Evolutionary conservation across 2,113 vertebrate species (phyloP).

Genomic region (Coregonus clupeaformis): DNA sequence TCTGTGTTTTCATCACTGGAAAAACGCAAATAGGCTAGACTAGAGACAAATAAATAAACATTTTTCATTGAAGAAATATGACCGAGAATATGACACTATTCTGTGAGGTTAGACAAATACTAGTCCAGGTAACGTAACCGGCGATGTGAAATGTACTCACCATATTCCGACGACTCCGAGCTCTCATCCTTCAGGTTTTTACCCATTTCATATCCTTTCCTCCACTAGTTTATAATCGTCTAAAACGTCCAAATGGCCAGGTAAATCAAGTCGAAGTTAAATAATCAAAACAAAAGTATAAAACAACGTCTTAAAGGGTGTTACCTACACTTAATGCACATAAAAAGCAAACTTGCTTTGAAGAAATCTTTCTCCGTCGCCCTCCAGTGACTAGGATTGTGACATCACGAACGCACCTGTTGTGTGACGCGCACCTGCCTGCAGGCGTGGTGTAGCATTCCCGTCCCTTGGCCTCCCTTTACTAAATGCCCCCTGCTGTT

Average conservation of each 20-base stretch:
- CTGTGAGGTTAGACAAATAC: background rate
- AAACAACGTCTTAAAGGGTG: background rate
- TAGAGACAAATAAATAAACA: no score
- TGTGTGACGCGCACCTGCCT: slow-evolving; percentile 14
- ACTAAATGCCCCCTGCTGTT: background rate
- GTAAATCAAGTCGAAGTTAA: background rate
- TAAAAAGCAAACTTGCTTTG: slow-evolving; percentile 8
- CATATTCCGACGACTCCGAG: slow-evolving; percentile 50
- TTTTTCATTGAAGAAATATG: background rate
- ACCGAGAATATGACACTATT: background rate
- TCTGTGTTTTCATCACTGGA: no score
- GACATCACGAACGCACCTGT: slow-evolving; percentile 59
- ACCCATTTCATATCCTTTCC: slow-evolving; percentile 54
- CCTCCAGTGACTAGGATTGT: slow-evolving; percentile 42
- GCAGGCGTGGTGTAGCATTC: background rate
- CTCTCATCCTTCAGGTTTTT: slow-evolving; percentile 43
- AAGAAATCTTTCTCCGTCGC: slow-evolving; percentile 54
- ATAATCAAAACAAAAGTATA: background rate
- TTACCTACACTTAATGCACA: background rate
- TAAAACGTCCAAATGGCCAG: background rate
- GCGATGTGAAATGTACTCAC: slow-evolving; percentile 54
- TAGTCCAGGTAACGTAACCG: background rate
- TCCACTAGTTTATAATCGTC: background rate
- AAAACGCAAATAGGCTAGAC: no score
- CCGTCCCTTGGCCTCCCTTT: background rate